These are phyloP conservation scores for Anoncus sp. DNA, from an alignment of 2,888 invertebrate species.

Conservation along the genomic window DNA sequence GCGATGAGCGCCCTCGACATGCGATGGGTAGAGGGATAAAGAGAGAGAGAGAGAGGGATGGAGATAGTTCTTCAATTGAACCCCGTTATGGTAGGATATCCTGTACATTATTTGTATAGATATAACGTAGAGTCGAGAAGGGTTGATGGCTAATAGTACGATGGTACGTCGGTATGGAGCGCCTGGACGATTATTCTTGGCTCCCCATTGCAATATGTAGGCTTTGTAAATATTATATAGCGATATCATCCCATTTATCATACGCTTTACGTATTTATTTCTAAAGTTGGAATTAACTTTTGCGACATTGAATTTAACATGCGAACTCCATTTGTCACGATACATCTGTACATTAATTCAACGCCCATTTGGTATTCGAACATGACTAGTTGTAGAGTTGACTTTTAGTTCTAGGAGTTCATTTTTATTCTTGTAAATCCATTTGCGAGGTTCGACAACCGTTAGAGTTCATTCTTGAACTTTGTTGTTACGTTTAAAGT, in stretches of 20 bases:
- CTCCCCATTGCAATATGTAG: not conserved
- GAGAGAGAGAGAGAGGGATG: too few species aligned
- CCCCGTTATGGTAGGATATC: conserved; percentile 34
- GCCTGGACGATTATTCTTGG: conserved; percentile 43
- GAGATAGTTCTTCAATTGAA: conserved; percentile 31
- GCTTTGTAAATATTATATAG: not conserved
- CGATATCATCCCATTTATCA: not conserved
- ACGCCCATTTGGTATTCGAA: too few species aligned
- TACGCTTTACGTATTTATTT: not conserved
- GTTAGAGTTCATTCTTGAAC: too few species aligned
- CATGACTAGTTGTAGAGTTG: too few species aligned
- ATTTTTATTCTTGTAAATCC: too few species aligned
- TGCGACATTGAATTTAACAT: too few species aligned
- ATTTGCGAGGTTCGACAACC: too few species aligned
- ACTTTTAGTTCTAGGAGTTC: too few species aligned
- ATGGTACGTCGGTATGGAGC: not conserved
- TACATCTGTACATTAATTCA: too few species aligned
- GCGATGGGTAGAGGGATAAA: conserved; percentile 12
- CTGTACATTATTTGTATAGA: conserved; percentile 35
- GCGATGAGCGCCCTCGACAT: conserved; percentile 50
- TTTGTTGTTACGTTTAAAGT: too few species aligned
- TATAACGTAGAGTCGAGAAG: conserved; percentile 28
- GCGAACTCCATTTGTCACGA: too few species aligned
- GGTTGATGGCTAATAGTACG: conserved; percentile 52
- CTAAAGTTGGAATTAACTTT: too few species aligned